These are phyloP conservation scores for Sphecodes monilicornis DNA, from an alignment of 2,888 invertebrate species.

Conservation along the genomic window DNA sequence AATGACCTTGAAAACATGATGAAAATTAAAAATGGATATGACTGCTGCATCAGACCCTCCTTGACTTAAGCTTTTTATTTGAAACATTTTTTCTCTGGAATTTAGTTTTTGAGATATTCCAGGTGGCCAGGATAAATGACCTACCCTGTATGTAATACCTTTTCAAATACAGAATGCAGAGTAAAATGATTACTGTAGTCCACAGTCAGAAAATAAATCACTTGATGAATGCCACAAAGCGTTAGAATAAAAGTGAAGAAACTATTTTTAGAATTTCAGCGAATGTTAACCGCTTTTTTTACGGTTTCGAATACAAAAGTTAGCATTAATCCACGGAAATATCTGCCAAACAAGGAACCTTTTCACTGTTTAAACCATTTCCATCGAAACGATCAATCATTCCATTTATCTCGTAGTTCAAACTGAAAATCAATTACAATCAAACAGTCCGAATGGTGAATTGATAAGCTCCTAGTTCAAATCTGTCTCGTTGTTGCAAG, in stretches of 20 bases:
- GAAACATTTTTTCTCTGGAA: no score
- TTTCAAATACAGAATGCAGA: no score
- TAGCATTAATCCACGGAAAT: neutral
- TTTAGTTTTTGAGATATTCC: no score
- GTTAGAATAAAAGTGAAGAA: neutral
- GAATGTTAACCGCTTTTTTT: neutral
- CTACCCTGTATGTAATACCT: no score
- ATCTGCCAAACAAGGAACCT: conserved; percentile 6
- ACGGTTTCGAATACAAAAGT: neutral
- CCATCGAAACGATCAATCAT: conserved; percentile 19
- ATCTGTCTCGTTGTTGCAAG: conserved; percentile 16
- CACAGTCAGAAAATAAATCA: no score
- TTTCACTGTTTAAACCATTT: neutral
- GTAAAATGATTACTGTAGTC: no score
- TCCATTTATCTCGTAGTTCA: conserved; percentile 11
- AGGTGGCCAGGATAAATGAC: no score
- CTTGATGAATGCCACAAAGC: no score
- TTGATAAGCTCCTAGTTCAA: conserved; percentile 36
- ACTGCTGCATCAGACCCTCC: no score
- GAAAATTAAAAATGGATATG: no score
- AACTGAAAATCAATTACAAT: conserved; percentile 27
- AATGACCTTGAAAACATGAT: no score
- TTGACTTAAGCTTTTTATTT: no score
- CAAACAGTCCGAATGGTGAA: conserved; percentile 16
- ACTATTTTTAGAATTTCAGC: neutral